A percentile compares a stretch with the other conserved stretches of the same genome.
phyloP scores from a whole-genome alignment of 2,888 invertebrate species.

The Zele albiditarsus region DNA sequence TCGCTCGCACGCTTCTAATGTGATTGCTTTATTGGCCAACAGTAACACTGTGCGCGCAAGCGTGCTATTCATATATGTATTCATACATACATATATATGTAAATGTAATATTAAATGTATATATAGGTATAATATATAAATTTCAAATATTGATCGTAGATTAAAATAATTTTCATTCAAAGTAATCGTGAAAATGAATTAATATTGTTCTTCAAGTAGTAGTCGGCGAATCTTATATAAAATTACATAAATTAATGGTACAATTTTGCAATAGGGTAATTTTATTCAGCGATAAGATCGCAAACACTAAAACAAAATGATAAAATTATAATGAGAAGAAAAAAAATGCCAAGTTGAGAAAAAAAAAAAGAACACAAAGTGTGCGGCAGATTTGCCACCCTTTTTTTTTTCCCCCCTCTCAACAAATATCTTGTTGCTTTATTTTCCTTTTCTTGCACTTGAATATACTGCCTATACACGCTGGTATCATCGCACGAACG shows the following conservation, averaged over 20 bases:
- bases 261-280: too few relatives aligned
- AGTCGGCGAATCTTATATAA: not conserved
- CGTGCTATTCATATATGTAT: not conserved
- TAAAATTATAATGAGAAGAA: not conserved
- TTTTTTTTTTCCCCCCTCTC: too few relatives aligned
- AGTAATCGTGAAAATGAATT: not conserved
- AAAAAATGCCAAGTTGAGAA: not conserved
- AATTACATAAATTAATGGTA: not conserved
- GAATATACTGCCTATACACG: not conserved
- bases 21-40: constrained; percentile 65
- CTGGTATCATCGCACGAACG: not conserved
- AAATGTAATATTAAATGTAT: not conserved
- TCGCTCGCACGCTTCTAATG: constrained; percentile 59
- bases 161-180: not conserved
- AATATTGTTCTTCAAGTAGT: not conserved
- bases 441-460: not conserved
- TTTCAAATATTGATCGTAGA: not conserved
- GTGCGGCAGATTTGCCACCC: too few relatives aligned
- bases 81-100: not conserved
- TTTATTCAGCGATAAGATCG: too few relatives aligned
- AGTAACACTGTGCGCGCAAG: constrained; percentile 11
- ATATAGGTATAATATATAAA: not conserved
- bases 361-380: too few relatives aligned
- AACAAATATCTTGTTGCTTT: not conserved
- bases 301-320: not conserved